These are phyloP conservation scores for Rattus norvegicus DNA, from an alignment of 2,113 vertebrate genomes.

Conservation along the genomic window DNA sequence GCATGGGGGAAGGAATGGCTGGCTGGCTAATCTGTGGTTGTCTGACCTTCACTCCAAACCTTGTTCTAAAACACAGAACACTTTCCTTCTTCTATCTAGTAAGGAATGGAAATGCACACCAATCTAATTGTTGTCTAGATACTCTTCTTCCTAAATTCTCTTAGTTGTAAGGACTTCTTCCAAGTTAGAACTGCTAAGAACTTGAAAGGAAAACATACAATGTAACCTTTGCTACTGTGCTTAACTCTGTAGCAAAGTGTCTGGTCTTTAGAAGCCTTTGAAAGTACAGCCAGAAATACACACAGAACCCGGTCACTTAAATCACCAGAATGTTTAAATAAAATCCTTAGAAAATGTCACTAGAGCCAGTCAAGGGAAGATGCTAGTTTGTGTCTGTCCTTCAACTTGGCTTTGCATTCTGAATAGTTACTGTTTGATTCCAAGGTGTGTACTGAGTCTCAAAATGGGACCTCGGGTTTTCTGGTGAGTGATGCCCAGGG, in stretches of 20 bases:
- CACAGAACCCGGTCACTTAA: neutral
- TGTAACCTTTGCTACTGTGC: neutral
- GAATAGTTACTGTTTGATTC: neutral
- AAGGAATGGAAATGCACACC: slow-evolving; percentile 45
- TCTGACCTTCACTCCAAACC: neutral
- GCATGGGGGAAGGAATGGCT: too few species aligned
- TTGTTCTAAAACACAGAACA: neutral
- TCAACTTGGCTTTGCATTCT: neutral
- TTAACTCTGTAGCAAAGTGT: neutral
- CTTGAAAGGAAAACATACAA: slow-evolving; percentile 17
- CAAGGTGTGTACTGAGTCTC: neutral
- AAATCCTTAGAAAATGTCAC: neutral
- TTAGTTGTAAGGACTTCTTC: slow-evolving; percentile 57
- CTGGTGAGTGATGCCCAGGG: neutral
- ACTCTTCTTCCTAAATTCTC: slow-evolving; percentile 47
- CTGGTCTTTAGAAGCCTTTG: slow-evolving; percentile 1
- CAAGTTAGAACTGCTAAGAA: slow-evolving; percentile 4
- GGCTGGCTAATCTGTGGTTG: neutral
- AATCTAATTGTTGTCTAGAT: slow-evolving; percentile 63
- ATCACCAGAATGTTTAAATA: neutral
- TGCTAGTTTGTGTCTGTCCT: neutral
- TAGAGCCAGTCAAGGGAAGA: neutral
- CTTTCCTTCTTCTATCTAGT: slow-evolving; percentile 57
- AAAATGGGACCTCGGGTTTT: neutral
- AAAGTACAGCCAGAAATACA: neutral